Evolutionary conservation across 2,888 invertebrate genomes (phyloP), one percentile per base, ranked within the genome.

Genomic region (Antheraea assamensis): DNA sequence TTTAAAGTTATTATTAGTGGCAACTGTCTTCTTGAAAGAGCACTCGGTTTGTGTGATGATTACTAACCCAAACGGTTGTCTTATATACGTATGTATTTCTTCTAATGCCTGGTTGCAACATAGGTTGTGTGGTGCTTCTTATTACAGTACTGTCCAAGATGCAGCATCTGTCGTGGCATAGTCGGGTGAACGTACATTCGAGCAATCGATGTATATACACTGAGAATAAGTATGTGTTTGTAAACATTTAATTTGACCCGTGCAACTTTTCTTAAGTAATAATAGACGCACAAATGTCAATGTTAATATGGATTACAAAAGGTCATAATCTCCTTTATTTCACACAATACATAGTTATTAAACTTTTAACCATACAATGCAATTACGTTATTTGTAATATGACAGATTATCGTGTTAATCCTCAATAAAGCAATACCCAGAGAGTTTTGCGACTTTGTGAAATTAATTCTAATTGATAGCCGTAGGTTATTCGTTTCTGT

Each of bases 61-160:
- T 91, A 90, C 88, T 89, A 90, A 81, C 86, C 80, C 85, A 85
- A 83, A 86, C 89, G 87, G 83, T 85, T 88, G 88, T 91, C 92
- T 94, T 94, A 93, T 94, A 93, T 93, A 87, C 85, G 85, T 84
- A 89, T 88, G 87, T 87, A 90, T 92, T 90, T 92, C 90, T 90
- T 91, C 90, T 90, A 91, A 89, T 88, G 87, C 87, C 75, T 78
- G 81, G 85, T 94, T 94, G 89, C 94, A 90, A 91, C 92, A 93
- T 81, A 71, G 74, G 17, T 64, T 81, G 80, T 79, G 79, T 83
- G 81, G 79, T 82, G 82, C 83, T 86, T 87, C 84, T 85, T 83
- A 84, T 83, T 85, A 81, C 87, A 78, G 80, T 83, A 83, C 81
- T 84, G 82, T 84, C 85, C 82, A 82, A 84, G 85, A 82, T 83